These are phyloP conservation scores for Odobenus rosmarus DNA, from an alignment of 2,113 vertebrate genomes.

Conservation along the genomic window DNA sequence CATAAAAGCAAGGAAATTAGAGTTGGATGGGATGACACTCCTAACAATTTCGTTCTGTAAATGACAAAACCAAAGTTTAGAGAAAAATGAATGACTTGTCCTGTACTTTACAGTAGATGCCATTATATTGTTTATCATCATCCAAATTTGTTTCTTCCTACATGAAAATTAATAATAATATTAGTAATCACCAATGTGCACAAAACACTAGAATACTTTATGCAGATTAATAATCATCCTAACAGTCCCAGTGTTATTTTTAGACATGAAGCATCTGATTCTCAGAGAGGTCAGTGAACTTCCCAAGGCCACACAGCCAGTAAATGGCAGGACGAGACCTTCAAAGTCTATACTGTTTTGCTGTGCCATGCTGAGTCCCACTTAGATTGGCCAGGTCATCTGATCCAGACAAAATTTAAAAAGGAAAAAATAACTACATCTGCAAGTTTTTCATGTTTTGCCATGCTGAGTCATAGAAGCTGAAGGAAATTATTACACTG, in stretches of 20 bases:
- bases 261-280: background rate
- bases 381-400: background rate
- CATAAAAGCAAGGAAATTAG: background rate
- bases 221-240: background rate
- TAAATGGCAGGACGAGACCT: background rate
- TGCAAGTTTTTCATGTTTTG: background rate
- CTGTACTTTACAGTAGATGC: background rate
- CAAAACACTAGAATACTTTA: background rate
- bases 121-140: background rate
- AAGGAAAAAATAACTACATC: background rate
- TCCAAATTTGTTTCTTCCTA: conserved; percentile 19
- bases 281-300: background rate
- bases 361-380: background rate
- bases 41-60: background rate
- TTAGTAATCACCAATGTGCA: background rate
- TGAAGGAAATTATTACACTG: background rate
- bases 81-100: background rate
- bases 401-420: background rate
- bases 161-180: background rate
- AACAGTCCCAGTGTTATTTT: background rate
- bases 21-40: background rate
- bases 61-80: background rate
- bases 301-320: background rate
- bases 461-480: background rate
- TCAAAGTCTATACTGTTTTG: background rate